Evolutionary conservation across 2,888 invertebrate genomes (phyloP), one percentile per base, ranked within the genome.

Genomic region (Neoitamus cyanurus): DNA sequence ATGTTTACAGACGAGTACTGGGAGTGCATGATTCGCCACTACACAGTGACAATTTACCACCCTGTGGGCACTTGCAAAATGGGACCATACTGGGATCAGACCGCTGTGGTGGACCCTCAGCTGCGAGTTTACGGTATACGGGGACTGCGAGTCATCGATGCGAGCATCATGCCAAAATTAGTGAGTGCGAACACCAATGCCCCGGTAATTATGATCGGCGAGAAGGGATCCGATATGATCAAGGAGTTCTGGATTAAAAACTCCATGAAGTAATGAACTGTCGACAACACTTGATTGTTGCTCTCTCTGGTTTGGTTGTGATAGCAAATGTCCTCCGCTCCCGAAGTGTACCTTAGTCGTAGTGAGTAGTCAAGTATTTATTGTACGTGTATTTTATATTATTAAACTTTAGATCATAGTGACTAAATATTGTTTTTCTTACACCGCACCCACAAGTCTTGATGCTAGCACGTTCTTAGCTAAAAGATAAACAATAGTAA

Each of bases 121-220:
- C 90, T 97, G 6, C 92, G 94, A 83, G 96, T 97, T 0, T 96
- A 97, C 88, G 97, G 97, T 0, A 92, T 97, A 0, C 94, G 94
- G 86, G 96, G 96, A 0, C 90, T 97, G 3, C 92, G 97, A 13
- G 97, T 97, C 0, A 94, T 96, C 85, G 97, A 97, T 88, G 97
- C 96, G 0, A 96, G 96, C 84, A 95, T 97, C 28, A 97, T 97
- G 96, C 97, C 97, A 0, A 96, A 94, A 87, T 91, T 96, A 86
- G 96, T 97, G 0, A 96, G 96, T 87, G 96, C 96, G 0, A 97
- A 97, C 87, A 97, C 97, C 0, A 97, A 97, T 88, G 97, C 96
- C 0, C 97, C 97, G 0, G 94, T 94, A 0, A 96, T 97, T 36
- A 97, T 97, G 97, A 95, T 97, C 73, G 97, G 95, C 0, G 97